Evolutionary conservation across 2,888 invertebrate species (phyloP).

Genomic region (Pseudanteris insignis): DNA sequence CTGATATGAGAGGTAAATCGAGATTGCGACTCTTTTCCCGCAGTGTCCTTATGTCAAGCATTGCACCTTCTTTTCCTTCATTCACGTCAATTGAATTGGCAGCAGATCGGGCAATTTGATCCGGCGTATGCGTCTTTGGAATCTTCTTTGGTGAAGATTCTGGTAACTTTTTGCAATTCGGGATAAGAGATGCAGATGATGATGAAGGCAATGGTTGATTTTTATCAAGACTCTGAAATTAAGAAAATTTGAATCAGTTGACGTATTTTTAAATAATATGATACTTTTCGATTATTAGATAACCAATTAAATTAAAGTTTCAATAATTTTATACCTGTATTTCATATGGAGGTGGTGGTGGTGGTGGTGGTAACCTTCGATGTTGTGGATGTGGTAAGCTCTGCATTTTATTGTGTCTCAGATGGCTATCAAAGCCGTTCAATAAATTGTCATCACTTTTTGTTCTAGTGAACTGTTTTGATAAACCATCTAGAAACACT

Average conservation of each 20-base stretch:
- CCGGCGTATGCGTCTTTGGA: conserved; percentile 1
- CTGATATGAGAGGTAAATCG: conserved; percentile 91
- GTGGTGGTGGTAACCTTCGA: conserved; percentile 70
- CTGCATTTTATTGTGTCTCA: conserved; percentile 51
- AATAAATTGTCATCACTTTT: conserved; percentile 85
- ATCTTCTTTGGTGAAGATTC: conserved; percentile 18
- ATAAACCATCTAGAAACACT: conserved; percentile 49
- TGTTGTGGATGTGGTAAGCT: conserved; percentile 66
- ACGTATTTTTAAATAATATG: no score
- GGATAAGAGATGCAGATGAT: conserved; percentile 49
- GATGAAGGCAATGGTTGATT: conserved; percentile 58
- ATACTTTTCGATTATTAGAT: no score
- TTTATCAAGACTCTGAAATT: conserved; percentile 58
- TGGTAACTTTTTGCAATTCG: conserved; percentile 42
- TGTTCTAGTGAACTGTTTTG: conserved; percentile 68
- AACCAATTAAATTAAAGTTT: no score
- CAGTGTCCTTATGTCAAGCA: conserved; percentile 82
- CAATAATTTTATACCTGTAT: conserved; percentile 62
- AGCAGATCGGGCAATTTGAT: conserved; percentile 15
- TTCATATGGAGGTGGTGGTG: conserved; percentile 70
- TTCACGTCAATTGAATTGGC: conserved; percentile 22
- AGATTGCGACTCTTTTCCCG: conserved; percentile 89
- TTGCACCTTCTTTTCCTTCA: conserved; percentile 57
- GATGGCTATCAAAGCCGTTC: conserved; percentile 70
- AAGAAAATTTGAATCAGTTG: no score